Evolutionary conservation across 2,113 vertebrate species (phyloP), one percentile per base, ranked within the genome.

Genomic region (Alces alces): DNA sequence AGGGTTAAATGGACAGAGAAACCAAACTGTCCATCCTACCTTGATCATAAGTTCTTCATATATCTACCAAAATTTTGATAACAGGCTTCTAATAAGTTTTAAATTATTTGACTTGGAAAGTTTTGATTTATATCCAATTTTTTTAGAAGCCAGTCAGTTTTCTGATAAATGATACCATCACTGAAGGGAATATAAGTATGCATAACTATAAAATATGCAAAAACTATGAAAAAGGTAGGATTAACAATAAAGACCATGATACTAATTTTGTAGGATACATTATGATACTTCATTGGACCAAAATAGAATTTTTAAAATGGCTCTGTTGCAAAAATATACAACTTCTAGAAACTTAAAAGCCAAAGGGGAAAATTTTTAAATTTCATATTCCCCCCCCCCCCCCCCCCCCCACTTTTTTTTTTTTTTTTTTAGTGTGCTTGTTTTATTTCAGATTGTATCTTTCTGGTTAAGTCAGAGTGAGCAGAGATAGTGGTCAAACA

Each of bases 391-490:
- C 43, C 43, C 85, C 83, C 23, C 21, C 86, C 17, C 33, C 88
- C 73, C 14, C n/a, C n/a, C n/a, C n/a, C n/a, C n/a, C n/a, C n/a
- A n/a, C n/a, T n/a, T n/a, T n/a, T 17, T 50, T 88, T 92, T 96
- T 90, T 50, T 52, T 90, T 90, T 50, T 52, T 90, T 19, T 12
- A 85, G 12, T 87, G 33, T 93, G 43, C 14, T 97, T 93, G 45
- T 97, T 92, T 95, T 86, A 79, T 66, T 70, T 92, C 14, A 93
- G 7, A 95, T 82, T 6, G 14, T 89, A 58, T 21, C 57, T 97
- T 89, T 95, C 83, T 92, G 58, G 47, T 86, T 58, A 92, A 66
- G 39, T 93, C 28, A 83, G 36, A 86, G 39, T 84, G 12, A 96
- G 52, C 80, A 86, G 89, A 95, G 28, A 50, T 89, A 86, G n/a